Evolutionary conservation across 2,888 invertebrate genomes (phyloP).

Genomic region (Thyatira batis): DNA sequence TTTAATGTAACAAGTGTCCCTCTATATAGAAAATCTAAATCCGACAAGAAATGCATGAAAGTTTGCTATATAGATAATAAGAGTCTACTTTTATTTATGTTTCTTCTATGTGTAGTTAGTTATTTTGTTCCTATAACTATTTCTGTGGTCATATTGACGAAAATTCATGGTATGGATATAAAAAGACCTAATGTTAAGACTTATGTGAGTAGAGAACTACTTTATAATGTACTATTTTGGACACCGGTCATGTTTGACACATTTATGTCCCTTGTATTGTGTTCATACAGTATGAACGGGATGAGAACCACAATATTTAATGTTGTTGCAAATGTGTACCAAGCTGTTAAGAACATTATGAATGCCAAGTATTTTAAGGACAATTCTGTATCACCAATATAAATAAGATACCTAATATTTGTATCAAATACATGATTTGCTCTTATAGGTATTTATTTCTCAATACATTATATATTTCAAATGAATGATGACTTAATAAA

Average conservation of each 20-base stretch:
- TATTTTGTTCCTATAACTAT: conserved; percentile 74
- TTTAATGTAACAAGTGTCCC: conserved; percentile 45
- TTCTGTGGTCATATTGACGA: conserved; percentile 66
- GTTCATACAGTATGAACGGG: conserved; percentile 63
- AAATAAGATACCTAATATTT: conserved; percentile 6
- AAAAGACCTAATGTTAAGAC: conserved; percentile 56
- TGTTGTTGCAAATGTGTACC: conserved; percentile 72
- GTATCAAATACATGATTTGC: background rate
- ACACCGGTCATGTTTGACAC: conserved; percentile 74
- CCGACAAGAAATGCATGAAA: conserved; percentile 52
- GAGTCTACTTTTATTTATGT: conserved; percentile 62
- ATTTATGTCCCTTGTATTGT: conserved; percentile 63
- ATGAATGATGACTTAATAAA: too few species aligned
- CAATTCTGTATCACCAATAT: conserved; percentile 58
- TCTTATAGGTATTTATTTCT: too few species aligned
- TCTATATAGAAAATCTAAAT: conserved; percentile 47
- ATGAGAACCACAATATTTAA: conserved; percentile 64
- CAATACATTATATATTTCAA: too few species aligned
- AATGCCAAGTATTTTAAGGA: conserved; percentile 70
- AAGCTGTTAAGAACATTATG: conserved; percentile 69
- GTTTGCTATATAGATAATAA: conserved; percentile 68
- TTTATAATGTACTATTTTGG: conserved; percentile 75
- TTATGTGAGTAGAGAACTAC: conserved; percentile 63
- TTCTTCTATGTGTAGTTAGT: conserved; percentile 57
- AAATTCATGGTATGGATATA: conserved; percentile 62